Evolutionary conservation across 2,797 vertebrate species (phyloP).

Genomic region (Glossophaga mutica): DNA sequence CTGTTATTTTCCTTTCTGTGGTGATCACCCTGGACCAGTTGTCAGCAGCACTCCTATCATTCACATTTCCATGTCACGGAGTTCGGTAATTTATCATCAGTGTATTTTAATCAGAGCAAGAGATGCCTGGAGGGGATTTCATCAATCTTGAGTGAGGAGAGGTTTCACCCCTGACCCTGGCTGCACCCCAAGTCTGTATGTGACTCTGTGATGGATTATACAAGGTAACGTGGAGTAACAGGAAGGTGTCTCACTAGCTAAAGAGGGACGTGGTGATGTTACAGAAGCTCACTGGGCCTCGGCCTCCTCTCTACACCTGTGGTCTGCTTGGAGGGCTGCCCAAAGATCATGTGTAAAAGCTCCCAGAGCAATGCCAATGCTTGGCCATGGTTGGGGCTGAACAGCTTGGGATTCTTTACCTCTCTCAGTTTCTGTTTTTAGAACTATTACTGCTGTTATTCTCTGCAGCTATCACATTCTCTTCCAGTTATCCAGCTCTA

Average conservation of each 20-base stretch:
- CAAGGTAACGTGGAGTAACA: not conserved
- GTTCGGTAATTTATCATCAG: constrained; percentile 35
- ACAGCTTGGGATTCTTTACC: not conserved
- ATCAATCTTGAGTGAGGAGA: constrained; percentile 44
- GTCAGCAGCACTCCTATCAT: not conserved
- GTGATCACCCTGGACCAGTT: not conserved
- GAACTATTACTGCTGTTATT: not conserved
- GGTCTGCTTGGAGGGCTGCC: not conserved
- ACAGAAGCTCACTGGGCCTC: not conserved
- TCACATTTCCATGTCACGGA: not conserved
- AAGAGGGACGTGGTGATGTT: not conserved
- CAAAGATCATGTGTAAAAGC: not conserved
- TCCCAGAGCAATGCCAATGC: not conserved
- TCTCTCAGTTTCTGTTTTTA: not conserved
- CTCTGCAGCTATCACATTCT: not conserved
- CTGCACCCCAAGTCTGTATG: not conserved
- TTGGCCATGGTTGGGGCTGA: not conserved
- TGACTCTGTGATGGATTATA: not conserved
- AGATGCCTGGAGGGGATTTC: not conserved
- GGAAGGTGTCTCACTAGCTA: not conserved
- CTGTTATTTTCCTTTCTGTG: not conserved
- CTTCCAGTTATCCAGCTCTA: not conserved
- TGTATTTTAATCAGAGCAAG: constrained; percentile 57
- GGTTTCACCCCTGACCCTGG: not conserved
- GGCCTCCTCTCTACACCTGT: not conserved